A percentile compares a stretch with the other conserved stretches of the same genome.
phyloP scores from a whole-genome alignment of 2,113 vertebrate genomes.

The Pangasianodon hypophthalmus region DNA sequence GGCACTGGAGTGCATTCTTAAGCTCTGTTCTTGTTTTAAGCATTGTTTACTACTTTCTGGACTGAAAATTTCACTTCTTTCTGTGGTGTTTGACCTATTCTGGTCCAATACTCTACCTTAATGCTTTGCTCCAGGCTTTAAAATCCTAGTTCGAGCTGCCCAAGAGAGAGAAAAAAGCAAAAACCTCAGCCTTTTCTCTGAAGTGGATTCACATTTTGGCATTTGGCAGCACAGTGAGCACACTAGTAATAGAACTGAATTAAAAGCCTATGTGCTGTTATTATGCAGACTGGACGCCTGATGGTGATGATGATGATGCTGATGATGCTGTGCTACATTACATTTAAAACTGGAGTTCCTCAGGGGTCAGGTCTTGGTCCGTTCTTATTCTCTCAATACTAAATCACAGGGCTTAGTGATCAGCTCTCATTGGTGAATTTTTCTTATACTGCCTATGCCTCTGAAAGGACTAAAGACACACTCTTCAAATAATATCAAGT shows the following conservation, averaged over 20 bases:
- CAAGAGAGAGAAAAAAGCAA: background rate
- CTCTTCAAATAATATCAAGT: too few relatives aligned
- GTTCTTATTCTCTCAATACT: too few relatives aligned
- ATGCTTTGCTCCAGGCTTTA: conserved; percentile 30
- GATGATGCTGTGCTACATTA: background rate
- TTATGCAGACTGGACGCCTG: conserved; percentile 10
- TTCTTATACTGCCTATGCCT: too few relatives aligned
- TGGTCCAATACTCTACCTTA: conserved; percentile 3
- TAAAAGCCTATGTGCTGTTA: conserved; percentile 25
- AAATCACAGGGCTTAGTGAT: too few relatives aligned
- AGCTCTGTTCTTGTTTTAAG: conserved; percentile 1
- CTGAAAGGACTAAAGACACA: too few relatives aligned
- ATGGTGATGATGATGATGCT: background rate
- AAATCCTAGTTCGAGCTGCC: conserved; percentile 18
- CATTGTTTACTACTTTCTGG: conserved; percentile 26
- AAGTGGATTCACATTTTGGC: conserved; percentile 22
- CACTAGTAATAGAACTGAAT: background rate
- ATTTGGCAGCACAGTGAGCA: background rate
- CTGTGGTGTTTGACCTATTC: conserved; percentile 28
- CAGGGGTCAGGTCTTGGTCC: background rate
- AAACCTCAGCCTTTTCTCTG: background rate
- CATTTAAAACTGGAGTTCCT: background rate
- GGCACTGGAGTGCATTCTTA: conserved; percentile 11
- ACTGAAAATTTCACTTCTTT: conserved; percentile 33
- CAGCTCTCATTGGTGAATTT: too few relatives aligned